Evolutionary conservation across 2,888 invertebrate genomes (phyloP), one percentile per base, ranked within the genome.

Genomic region (Phorcus lineatus): DNA sequence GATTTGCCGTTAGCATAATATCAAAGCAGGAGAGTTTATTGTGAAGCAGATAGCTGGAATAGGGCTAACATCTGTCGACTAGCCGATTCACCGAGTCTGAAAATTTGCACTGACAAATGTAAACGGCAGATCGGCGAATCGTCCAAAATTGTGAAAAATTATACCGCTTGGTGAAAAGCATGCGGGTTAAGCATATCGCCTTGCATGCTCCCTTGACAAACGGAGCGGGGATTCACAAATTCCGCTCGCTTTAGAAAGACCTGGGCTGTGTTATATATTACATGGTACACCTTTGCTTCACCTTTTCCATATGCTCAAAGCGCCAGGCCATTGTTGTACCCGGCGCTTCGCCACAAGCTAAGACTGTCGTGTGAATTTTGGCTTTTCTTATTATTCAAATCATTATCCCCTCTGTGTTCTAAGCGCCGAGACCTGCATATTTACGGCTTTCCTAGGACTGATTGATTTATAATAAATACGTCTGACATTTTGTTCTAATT

Each of bases 1-100:
- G 70, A 70, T 36, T 70, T 70, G 70, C 36, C 70, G 70, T 70
- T 36, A 70, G 70, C 70, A 31, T 70, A 70, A 70, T 31, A 70
- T 31, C 70, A 40, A 11, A 36, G 70, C 19, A 16, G 70, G 36
- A 36, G 36, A 70, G 19, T 70, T 70, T 70, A 70, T 70, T 70
- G 31, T 70, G 17, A 36, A 28, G 40, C 70, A 70, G 70, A 70
- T 70, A 70, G 28, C 24, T 17, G 28, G 70, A 70, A 70, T 36
- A n/a, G 40, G 40, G 11, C 40, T 17, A 70, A 70, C 70, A 70
- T 70, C 70, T 70, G 70, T 36, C 70, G 70, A 19, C 2, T 17
- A 19, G 19, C 28, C 62, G 17, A 28, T 3, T 36, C 70, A 40
- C 70, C 31, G 40, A 70, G 70, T 19, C 36, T 70, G 28, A 31